Evolutionary conservation across 2,797 vertebrate species (phyloP), one percentile per base, ranked within the genome.

Genomic region (Hyperoplus lanceolatus): DNA sequence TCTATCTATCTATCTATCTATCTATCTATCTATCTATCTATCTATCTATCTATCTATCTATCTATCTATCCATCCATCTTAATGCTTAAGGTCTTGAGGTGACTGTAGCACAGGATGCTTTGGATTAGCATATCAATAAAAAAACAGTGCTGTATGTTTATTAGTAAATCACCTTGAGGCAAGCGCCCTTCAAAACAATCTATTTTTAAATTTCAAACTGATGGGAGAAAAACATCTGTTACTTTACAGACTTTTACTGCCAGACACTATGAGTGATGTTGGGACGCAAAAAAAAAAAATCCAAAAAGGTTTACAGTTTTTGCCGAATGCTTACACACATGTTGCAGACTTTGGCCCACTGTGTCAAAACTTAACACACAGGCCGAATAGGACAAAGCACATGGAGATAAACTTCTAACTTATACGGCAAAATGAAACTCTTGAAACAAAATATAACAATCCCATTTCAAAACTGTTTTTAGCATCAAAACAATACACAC

Each of bases 171-270:
- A 75, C 74, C 74, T 73, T 62, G 75, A 77, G 56, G 50, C 59
- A 82, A 54, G 18, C 55, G 59, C 41, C 79, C 70, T 84, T 86
- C 70, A 74, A 65, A 83, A 79, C 75, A 63, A 70, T 62, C 46
- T 6, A 29, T n/a, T 43, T 43, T 7, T 46, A 62, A 18, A 48
- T 69, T 41, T 73, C 29, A 45, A 48, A 63, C 59, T 46, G 73
- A 66, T 49, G 46, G 70, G 61, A 64, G 75, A 70, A 57, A 81
- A 49, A 76, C 78, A 83, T 88, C 75, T 87, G 86, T 80, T 85
- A 79, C 50, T 80, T 76, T 51, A 56, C 41, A 62, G 69, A 61
- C 54, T 71, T 43, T 64, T 39, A 53, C 53, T 43, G 16, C 69
- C 41, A 63, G 74, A 60, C 59, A 60, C 64, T 69, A 53, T 49